Base-by-base conservation (phyloP, 2,797 vertebrate species). In the Perdix hodgsoniae region DNA sequence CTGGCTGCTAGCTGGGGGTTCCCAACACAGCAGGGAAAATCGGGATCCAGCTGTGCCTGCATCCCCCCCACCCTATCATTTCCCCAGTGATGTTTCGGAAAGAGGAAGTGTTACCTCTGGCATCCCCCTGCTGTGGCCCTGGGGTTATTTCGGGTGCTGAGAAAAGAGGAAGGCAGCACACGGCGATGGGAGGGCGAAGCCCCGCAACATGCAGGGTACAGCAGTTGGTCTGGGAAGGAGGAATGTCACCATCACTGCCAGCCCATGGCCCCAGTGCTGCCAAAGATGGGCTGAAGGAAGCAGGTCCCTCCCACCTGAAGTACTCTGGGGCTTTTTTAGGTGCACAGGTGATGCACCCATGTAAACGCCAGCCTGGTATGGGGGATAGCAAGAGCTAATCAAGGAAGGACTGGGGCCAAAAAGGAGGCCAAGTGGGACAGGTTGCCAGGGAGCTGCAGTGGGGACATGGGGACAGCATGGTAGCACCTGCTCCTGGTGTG, bases 141-240 rank as follows among this genome's bases (percentile, higher is more conserved):
- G 35, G 83, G 91, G 64, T 11, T 95, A 86, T 88, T 94, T 81
- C 67, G 80, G 86, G 86, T 83, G 59, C 56, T 35, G 76, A 86
- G 91, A 40, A 91, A 96, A 95, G 90, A 17, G 9, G 95, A 95
- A 92, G 92, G 83, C 75, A 29, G 37, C 37, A 19, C 26, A 39
- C 26, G 11, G 37, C 19, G 37, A 61, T 2, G 11, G 60, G 37
- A 40, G 26, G 37, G 60, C 26, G 3, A 80, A 86, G 79, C 54
- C 84, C 67, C 19, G 6, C 35, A 45, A 83, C 91, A 65, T 7
- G 6, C 54, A 31, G 54, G 73, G 63, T 24, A 13, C 2, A 31
- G 42, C 0, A 8, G 26, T 39, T 9, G 40, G 37, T 22, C 0
- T 1, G 67, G 85, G 81, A 95, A 96, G 91, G 90, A 78, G 89